phyloP scores from a whole-genome alignment of 1,140 invertebrate species.

The Bombyx mori region DNA sequence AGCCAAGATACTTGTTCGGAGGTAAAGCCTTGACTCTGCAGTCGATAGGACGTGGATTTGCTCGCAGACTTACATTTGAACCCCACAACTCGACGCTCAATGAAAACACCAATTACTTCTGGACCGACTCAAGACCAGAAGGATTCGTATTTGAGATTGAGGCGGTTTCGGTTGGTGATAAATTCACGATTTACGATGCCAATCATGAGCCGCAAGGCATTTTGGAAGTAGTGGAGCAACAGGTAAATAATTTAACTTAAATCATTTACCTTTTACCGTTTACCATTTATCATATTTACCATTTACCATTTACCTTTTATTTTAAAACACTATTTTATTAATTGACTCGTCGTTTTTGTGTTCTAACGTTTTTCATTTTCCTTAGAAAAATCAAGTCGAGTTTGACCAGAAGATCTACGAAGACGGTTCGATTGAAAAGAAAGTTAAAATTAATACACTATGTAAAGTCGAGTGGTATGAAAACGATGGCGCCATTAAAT shows the following conservation, averaged over 20 bases:
- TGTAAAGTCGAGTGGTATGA: constrained; percentile 80
- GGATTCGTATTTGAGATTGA: constrained; percentile 82
- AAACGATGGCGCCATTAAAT: constrained; percentile 71
- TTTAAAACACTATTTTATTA: too few species aligned
- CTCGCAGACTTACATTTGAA: constrained; percentile 81
- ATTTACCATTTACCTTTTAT: too few species aligned
- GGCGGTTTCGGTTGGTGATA: constrained; percentile 78
- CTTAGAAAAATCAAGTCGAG: constrained; percentile 66
- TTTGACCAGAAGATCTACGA: constrained; percentile 58
- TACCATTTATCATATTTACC: too few species aligned
- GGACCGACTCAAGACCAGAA: constrained; percentile 80
- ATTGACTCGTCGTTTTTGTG: neutral
- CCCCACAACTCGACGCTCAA: constrained; percentile 75
- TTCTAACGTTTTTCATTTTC: constrained; percentile 13
- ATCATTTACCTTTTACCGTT: neutral
- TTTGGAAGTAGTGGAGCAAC: constrained; percentile 74
- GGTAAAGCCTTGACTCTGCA: constrained; percentile 76
- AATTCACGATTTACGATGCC: constrained; percentile 79
- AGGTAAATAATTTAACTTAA: constrained; percentile 65
- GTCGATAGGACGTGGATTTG: constrained; percentile 82
- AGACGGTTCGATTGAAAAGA: constrained; percentile 74
- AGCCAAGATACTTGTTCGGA: constrained; percentile 72
- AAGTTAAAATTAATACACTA: constrained; percentile 73
- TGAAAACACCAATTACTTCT: constrained; percentile 81
- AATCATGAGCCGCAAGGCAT: constrained; percentile 75